Conservation (phyloP, 2,888 invertebrate species). For the Theodoxus fluviatilis region DNA sequence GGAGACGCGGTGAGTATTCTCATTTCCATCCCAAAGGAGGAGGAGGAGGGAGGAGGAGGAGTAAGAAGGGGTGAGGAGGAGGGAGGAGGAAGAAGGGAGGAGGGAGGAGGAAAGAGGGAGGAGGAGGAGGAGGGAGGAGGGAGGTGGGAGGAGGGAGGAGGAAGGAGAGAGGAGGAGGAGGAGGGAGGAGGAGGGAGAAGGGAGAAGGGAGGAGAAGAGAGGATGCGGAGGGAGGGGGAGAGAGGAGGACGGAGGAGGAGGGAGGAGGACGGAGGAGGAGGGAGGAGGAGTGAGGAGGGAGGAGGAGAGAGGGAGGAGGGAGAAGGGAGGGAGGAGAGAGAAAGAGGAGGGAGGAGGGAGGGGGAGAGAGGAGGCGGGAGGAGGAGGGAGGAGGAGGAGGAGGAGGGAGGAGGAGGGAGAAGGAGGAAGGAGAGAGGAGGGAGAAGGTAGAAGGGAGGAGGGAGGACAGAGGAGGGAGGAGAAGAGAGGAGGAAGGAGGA, state of each 20-base stretch:
- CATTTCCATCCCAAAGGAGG: too few species aligned
- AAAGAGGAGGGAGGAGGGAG: neutral
- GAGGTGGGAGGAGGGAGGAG: neutral
- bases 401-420: neutral
- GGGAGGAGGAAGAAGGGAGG: neutral
- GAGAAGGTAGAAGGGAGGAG: neutral
- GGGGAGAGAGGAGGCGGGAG: neutral
- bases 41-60: too few species aligned
- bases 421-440: neutral
- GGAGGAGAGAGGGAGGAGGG: neutral
- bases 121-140: neutral
- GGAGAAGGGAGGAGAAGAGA: neutral
- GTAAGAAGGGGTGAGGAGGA: too few species aligned
- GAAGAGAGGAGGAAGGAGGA: neutral
- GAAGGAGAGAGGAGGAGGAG: neutral
- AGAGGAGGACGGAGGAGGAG: constrained; percentile 20
- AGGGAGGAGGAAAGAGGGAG: constrained; percentile 3
- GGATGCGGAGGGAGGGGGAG: neutral
- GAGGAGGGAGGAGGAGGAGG: neutral
- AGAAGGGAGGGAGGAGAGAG: neutral
- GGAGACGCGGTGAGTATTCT: too few species aligned
- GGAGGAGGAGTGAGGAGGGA: constrained; percentile 3
- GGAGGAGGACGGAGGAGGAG: neutral
- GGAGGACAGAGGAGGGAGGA: neutral
- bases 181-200: neutral